Conservation (phyloP, 2,113 vertebrate species). For the Semicossyphus pulcher region DNA sequence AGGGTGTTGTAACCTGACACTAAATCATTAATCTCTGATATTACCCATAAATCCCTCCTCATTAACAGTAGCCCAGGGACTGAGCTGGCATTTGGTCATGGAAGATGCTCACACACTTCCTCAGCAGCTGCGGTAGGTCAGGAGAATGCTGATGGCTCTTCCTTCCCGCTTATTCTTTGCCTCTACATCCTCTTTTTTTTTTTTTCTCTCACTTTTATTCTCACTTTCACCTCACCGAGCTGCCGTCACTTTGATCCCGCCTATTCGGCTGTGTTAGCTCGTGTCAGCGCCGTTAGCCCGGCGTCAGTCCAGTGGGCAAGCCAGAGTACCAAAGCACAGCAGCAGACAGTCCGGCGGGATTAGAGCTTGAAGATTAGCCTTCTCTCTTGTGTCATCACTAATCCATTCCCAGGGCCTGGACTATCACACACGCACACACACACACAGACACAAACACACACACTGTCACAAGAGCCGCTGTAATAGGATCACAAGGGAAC, state of each 20-base stretch:
- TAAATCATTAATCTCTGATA: conserved; percentile 78
- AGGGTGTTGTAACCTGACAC: conserved; percentile 69
- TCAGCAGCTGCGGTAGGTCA: conserved; percentile 54
- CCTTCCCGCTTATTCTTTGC: conserved; percentile 25
- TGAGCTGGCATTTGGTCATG: conserved; percentile 69
- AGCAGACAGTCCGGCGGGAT: conserved; percentile 58
- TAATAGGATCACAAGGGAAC: conserved; percentile 75
- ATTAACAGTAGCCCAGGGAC: conserved; percentile 73
- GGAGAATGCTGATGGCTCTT: conserved; percentile 53
- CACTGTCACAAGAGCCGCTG: conserved; percentile 35
- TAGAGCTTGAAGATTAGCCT: conserved; percentile 71
- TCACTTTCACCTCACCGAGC: conserved; percentile 14
- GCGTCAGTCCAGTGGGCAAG: conserved; percentile 44
- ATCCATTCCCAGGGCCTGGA: conserved; percentile 60
- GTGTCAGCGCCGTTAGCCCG: conserved; percentile 42
- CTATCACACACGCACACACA: conserved; percentile 23
- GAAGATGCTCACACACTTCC: conserved; percentile 59
- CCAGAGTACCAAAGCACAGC: conserved; percentile 32
- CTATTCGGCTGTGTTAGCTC: conserved; percentile 35
- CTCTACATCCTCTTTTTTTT: conserved; percentile 5
- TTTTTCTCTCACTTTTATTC: conserved; percentile 19
- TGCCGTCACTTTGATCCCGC: conserved; percentile 45
- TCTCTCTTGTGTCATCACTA: conserved; percentile 70
- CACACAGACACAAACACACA: conserved; percentile 10
- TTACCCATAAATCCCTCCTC: conserved; percentile 72